phyloP scores from a whole-genome alignment of 92 coral and sea anemone genomes.

The Chrysogorgia sp. region DNA sequence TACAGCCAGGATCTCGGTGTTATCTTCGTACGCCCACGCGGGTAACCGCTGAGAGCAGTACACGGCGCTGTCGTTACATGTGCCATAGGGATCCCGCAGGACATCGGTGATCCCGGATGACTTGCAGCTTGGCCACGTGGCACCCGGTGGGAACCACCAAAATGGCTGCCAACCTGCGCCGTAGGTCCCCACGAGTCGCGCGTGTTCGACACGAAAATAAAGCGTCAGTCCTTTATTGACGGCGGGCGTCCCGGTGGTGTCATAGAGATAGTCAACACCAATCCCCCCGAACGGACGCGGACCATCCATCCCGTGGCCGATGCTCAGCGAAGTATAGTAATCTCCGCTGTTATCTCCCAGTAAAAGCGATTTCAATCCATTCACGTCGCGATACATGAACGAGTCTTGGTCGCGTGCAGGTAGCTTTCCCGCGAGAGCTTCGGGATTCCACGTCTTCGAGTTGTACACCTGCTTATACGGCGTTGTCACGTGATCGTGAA shows the following conservation, averaged over 20 bases:
- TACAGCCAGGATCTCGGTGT: constrained; percentile 59
- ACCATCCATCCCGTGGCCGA: constrained; percentile 74
- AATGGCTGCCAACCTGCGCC: constrained; percentile 67
- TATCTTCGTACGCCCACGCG: constrained; percentile 68
- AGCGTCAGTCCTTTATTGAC: constrained; percentile 57
- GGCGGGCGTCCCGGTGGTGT: constrained; percentile 25
- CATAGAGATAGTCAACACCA: constrained; percentile 72
- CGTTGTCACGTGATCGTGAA: constrained; percentile 64
- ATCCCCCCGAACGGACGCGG: constrained; percentile 35
- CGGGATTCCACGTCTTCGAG: constrained; percentile 72
- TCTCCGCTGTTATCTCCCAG: constrained; percentile 75
- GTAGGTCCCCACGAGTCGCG: constrained; percentile 41
- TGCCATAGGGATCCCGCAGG: constrained; percentile 70
- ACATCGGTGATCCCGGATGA: constrained; percentile 54
- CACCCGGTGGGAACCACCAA: constrained; percentile 84
- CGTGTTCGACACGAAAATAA: constrained; percentile 60
- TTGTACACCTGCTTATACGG: constrained; percentile 45
- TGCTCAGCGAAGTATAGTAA: constrained; percentile 59
- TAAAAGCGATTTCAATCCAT: constrained; percentile 66
- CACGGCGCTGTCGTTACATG: constrained; percentile 58
- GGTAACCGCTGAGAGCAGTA: constrained; percentile 78
- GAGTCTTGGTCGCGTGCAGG: constrained; percentile 65
- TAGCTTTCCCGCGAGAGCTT: constrained; percentile 55
- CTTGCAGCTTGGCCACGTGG: constrained; percentile 61
- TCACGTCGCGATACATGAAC: constrained; percentile 73